phyloP scores from a whole-genome alignment of 2,797 vertebrate genomes.

The Smutsia temminckii region DNA sequence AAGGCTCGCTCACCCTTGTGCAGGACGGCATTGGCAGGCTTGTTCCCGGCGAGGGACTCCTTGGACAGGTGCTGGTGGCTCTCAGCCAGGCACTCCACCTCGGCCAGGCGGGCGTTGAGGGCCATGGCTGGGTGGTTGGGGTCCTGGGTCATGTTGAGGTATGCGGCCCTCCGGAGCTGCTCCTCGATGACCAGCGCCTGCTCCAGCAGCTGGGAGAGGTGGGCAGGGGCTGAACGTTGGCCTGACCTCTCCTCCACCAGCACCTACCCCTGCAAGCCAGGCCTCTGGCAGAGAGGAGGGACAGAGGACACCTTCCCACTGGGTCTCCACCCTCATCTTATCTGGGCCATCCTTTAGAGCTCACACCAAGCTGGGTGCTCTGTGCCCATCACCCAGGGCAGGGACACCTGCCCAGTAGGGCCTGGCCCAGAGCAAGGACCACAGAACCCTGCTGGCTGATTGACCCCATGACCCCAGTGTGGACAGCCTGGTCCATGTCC shows the following conservation, averaged over 20 bases:
- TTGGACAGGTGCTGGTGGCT: slow-evolving; percentile 99
- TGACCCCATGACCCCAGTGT: background rate
- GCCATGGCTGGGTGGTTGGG: slow-evolving; percentile 97
- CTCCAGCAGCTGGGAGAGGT: slow-evolving; percentile 90
- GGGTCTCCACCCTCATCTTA: background rate
- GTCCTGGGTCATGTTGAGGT: slow-evolving; percentile 99
- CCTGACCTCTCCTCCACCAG: background rate
- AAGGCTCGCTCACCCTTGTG: slow-evolving; percentile 91
- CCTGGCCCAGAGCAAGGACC: background rate
- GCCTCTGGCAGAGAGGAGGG: background rate
- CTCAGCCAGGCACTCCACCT: slow-evolving; percentile 98
- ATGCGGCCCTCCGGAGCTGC: slow-evolving; percentile 95
- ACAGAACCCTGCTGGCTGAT: rapidly evolving
- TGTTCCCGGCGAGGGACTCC: slow-evolving; percentile 98
- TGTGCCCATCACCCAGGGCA: background rate
- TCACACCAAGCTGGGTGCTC: background rate
- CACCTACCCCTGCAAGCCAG: background rate
- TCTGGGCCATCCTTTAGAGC: rapidly evolving
- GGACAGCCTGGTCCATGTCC: background rate
- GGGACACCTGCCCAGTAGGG: rapidly evolving
- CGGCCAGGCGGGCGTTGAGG: slow-evolving; percentile 95
- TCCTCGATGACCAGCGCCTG: slow-evolving; percentile 99
- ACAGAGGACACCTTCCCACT: background rate
- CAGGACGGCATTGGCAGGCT: slow-evolving; percentile 96
- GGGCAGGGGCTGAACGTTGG: rapidly evolving